These are phyloP conservation scores for Didymodactylos carnosus DNA, from an alignment of 2,888 invertebrate species.

Conservation along the genomic window DNA sequence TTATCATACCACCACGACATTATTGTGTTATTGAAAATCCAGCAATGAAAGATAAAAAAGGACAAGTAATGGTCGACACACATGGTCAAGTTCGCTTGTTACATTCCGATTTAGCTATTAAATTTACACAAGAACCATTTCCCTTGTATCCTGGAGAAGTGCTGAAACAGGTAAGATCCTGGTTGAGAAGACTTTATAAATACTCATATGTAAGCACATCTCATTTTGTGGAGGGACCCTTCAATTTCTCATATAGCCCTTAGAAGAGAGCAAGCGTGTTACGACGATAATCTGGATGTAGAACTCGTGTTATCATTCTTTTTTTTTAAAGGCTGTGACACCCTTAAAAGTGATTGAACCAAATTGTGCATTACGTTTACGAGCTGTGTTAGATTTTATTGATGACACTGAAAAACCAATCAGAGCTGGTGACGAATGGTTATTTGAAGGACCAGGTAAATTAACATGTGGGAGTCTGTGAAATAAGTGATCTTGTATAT, in stretches of 20 bases:
- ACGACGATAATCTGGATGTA: no score
- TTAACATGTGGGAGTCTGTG: neutral
- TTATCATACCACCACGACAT: conserved; percentile 27
- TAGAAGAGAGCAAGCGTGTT: no score
- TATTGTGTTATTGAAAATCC: conserved; percentile 39
- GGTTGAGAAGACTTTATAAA: conserved; percentile 19
- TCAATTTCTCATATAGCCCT: no score
- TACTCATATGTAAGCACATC: no score
- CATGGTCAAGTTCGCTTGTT: conserved; percentile 33
- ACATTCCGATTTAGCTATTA: conserved; percentile 37
- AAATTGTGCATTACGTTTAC: conserved; percentile 34
- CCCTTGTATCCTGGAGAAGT: conserved; percentile 28
- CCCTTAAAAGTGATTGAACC: conserved; percentile 33
- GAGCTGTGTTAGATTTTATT: conserved; percentile 34
- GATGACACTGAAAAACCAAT: conserved; percentile 27
- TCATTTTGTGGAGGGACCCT: no score
- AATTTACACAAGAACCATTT: conserved; percentile 32
- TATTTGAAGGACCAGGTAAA: conserved; percentile 33
- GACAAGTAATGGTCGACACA: conserved; percentile 24
- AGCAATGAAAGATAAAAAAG: conserved; percentile 25
- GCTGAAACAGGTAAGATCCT: no score
- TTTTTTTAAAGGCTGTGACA: no score
- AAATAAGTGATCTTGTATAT: neutral
- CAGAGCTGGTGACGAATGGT: conserved; percentile 39
- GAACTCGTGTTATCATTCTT: no score